These are phyloP conservation scores for Drosophila hydei DNA, from an alignment of 1,140 invertebrate species.

Conservation along the genomic window DNA sequence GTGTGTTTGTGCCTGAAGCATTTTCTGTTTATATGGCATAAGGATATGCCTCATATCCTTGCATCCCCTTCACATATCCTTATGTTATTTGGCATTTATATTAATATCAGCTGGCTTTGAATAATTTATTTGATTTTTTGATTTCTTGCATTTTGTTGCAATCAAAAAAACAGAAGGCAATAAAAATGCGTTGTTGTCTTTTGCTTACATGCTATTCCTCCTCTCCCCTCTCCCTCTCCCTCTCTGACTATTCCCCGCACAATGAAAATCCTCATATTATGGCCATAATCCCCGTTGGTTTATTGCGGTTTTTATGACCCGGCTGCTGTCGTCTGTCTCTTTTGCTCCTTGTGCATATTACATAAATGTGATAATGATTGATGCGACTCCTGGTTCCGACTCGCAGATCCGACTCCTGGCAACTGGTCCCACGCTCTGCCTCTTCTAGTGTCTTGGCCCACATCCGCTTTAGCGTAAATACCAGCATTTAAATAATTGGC, in stretches of 20 bases:
- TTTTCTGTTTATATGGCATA: neutral
- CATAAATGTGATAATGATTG: constrained; percentile 82
- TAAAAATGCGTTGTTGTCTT: constrained; percentile 55
- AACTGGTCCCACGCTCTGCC: constrained; percentile 11
- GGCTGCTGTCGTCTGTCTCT: constrained; percentile 23
- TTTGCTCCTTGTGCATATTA: constrained; percentile 57
- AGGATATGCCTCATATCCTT: neutral
- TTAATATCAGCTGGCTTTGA: constrained; percentile 69
- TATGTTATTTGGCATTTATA: constrained; percentile 55
- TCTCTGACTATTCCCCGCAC: neutral
- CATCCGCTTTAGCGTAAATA: constrained; percentile 71
- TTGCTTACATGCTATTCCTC: constrained; percentile 44
- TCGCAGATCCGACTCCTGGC: neutral
- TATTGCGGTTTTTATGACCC: constrained; percentile 79
- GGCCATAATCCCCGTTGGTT: constrained; percentile 78
- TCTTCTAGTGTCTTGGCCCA: constrained; percentile 55
- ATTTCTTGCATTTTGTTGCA: constrained; percentile 72
- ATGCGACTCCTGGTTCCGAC: constrained; percentile 43
- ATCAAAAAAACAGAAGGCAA: constrained; percentile 66
- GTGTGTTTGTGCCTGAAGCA: constrained; percentile 4
- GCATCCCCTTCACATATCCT: neutral
- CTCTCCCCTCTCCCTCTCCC: neutral
- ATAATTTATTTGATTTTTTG: constrained; percentile 83
- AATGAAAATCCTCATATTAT: constrained; percentile 72
- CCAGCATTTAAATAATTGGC: constrained; percentile 82